These are phyloP conservation scores for Idaea straminata DNA, from an alignment of 2,888 invertebrate species.

Conservation along the genomic window DNA sequence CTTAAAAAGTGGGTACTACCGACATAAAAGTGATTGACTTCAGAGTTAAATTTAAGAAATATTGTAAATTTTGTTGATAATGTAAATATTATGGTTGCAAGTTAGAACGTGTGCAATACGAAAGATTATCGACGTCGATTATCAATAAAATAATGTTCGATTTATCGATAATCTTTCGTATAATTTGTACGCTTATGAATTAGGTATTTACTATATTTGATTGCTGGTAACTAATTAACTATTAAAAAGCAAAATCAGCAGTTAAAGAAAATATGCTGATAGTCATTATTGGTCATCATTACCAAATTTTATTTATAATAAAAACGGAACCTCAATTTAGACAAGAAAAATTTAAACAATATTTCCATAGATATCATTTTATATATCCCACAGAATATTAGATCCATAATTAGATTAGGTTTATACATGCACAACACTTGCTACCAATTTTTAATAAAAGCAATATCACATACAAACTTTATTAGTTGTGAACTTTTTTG, in stretches of 20 bases:
- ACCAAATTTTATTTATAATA: neutral
- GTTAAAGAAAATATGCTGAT: neutral
- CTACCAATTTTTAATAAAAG: neutral
- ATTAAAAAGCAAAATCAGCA: neutral
- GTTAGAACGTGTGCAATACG: neutral
- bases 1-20: neutral
- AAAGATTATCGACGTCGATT: neutral
- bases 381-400: neutral
- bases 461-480: neutral
- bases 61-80: neutral
- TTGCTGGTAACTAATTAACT: neutral
- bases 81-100: neutral
- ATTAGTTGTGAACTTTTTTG: neutral
- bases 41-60: neutral
- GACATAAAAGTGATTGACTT: neutral
- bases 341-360: neutral
- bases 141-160: neutral
- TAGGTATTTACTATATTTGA: neutral
- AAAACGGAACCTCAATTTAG: neutral
- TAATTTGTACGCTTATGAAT: neutral
- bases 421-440: neutral
- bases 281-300: too few species aligned
- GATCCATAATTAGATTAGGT: neutral
- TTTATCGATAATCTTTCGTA: neutral
- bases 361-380: neutral